A percentile compares a stretch with the other conserved stretches of the same genome.
These are phyloP conservation scores for Hycleus cichorii DNA, from an alignment of 1,140 invertebrate species.

Conservation along the genomic window DNA sequence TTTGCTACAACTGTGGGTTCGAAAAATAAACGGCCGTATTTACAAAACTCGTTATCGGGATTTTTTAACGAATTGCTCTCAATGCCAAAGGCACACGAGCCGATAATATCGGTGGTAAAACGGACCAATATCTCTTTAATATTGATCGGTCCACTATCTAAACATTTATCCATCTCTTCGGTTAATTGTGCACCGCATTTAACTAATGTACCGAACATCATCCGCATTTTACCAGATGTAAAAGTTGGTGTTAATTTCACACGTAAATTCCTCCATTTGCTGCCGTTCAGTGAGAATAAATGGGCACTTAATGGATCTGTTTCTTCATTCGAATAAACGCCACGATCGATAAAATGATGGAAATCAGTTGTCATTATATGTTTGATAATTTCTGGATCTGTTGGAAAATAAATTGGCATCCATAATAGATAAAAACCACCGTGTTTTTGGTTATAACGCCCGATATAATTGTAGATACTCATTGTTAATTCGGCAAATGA, in stretches of 20 bases:
- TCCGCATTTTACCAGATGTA: slow-evolving; percentile 43
- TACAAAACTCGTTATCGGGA: slow-evolving; percentile 39
- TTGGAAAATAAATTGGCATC: slow-evolving; percentile 1
- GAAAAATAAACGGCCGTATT: slow-evolving; percentile 7
- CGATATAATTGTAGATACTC: not conserved
- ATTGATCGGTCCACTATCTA: slow-evolving; percentile 28
- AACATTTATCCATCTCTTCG: not conserved
- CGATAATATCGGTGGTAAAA: slow-evolving; percentile 47
- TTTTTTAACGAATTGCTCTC: slow-evolving; percentile 42
- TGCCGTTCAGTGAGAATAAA: slow-evolving; percentile 40
- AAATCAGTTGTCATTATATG: slow-evolving; percentile 38
- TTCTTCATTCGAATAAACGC: slow-evolving; percentile 35
- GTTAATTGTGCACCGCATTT: slow-evolving; percentile 12
- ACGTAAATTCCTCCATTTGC: slow-evolving; percentile 43
- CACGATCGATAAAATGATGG: slow-evolving; percentile 41
- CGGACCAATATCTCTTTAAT: slow-evolving; percentile 39
- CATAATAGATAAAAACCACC: slow-evolving; percentile 25
- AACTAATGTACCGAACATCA: slow-evolving; percentile 33
- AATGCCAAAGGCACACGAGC: slow-evolving; percentile 46
- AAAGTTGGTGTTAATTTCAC: slow-evolving; percentile 40
- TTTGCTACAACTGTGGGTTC: not conserved
- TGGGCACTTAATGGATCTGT: slow-evolving; percentile 42
- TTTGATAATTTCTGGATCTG: slow-evolving; percentile 6
- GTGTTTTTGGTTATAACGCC: not conserved
- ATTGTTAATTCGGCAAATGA: slow-evolving; percentile 2